A percentile compares a stretch with the other conserved stretches of the same genome.
phyloP scores from a whole-genome alignment of 2,797 vertebrate genomes.

The Gymnocypris eckloni region DNA sequence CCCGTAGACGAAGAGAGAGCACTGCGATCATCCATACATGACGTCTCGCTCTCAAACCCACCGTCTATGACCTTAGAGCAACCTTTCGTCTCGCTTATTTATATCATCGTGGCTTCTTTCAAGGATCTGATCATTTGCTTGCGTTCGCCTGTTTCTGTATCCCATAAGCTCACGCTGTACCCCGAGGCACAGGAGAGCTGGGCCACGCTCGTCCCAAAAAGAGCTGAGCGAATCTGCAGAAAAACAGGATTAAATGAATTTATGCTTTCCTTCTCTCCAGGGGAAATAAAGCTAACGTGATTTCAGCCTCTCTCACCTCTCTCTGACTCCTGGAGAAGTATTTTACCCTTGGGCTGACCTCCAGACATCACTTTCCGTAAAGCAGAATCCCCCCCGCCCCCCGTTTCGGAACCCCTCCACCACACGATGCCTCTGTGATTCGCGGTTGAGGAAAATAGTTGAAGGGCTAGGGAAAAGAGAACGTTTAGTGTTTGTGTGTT shows the following conservation, averaged over 20 bases:
- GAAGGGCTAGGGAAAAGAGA: conserved; percentile 66
- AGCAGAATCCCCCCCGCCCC: conserved; percentile 65
- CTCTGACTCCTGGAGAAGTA: conserved; percentile 81
- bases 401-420: conserved; percentile 41
- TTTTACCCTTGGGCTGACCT: conserved; percentile 86
- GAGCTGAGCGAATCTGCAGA: conserved; percentile 66
- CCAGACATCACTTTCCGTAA: conserved; percentile 80
- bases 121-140: conserved; percentile 76
- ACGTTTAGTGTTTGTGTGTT: conserved; percentile 44
- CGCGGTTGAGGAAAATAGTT: conserved; percentile 70
- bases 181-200: conserved; percentile 64
- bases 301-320: conserved; percentile 85
- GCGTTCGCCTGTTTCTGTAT: conserved; percentile 65
- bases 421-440: conserved; percentile 65
- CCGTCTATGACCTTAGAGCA: conserved; percentile 28
- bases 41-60: conserved; percentile 40
- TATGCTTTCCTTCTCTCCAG: conserved; percentile 75
- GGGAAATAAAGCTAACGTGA: conserved; percentile 80
- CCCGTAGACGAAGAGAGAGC: neutral
- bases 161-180: conserved; percentile 65
- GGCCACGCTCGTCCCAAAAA: conserved; percentile 46
- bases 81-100: conserved; percentile 68
- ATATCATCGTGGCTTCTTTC: conserved; percentile 71
- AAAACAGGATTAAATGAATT: conserved; percentile 87
- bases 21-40: conserved; percentile 39